These are phyloP conservation scores for Phacellophora camtschatica DNA, from an alignment of 30 jellyfish, hydroid and myxozoan genomes.

Conservation along the genomic window DNA sequence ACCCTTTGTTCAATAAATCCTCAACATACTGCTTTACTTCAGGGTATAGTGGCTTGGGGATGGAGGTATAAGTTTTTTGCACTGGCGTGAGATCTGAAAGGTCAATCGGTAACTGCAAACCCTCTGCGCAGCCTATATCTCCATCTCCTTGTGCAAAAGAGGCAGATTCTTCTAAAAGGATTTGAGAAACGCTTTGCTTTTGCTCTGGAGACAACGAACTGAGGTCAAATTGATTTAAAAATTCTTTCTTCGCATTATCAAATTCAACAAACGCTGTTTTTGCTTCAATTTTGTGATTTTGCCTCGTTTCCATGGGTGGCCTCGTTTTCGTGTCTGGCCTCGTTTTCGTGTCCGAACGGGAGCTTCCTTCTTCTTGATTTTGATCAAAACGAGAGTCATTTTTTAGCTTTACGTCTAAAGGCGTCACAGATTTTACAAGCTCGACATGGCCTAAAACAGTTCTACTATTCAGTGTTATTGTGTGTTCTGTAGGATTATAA, in stretches of 20 bases:
- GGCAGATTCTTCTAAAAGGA: not conserved
- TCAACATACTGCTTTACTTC: not conserved
- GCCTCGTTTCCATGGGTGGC: not conserved
- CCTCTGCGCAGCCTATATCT: not conserved
- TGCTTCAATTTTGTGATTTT: not conserved
- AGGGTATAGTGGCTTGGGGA: not conserved
- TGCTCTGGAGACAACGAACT: not conserved
- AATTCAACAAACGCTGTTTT: not conserved
- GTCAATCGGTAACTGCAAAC: not conserved
- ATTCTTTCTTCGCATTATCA: not conserved
- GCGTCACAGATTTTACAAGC: conserved; percentile 1
- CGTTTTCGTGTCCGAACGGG: not conserved
- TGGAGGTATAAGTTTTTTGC: not conserved
- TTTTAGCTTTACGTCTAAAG: not conserved
- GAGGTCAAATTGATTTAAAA: not conserved
- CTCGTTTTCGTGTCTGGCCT: not conserved
- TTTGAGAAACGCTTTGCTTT: not conserved
- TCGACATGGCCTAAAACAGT: conserved; percentile 1
- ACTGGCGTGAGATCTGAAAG: not conserved
- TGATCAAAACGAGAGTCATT: not conserved
- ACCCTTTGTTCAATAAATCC: not conserved
- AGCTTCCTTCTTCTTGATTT: not conserved
- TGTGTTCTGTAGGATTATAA: not conserved
- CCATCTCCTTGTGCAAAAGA: not conserved
- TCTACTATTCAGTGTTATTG: not conserved